phyloP scores from a whole-genome alignment of 2,113 vertebrate species.

The Tricholaema leucomelas region DNA sequence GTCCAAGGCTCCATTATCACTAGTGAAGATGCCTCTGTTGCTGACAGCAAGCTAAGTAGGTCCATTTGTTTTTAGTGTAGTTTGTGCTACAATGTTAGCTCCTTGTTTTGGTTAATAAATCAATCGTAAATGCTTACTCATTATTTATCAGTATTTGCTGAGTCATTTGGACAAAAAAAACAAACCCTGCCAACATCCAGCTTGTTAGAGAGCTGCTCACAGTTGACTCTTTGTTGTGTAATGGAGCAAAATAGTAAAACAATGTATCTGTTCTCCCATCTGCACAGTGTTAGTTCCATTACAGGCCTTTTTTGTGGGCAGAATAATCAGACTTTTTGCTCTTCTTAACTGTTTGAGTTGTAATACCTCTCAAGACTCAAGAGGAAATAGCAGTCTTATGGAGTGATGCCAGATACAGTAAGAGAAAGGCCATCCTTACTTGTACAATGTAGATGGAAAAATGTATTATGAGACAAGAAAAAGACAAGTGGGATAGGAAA shows the following conservation, averaged over 20 bases:
- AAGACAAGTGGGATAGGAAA: constrained; percentile 16
- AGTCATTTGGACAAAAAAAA: constrained; percentile 12
- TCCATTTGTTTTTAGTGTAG: neutral
- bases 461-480: constrained; percentile 3
- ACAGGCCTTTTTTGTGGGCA: neutral
- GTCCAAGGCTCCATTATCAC: constrained; percentile 26
- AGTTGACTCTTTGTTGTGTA: constrained; percentile 32
- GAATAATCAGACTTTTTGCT: constrained; percentile 49
- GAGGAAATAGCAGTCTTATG: constrained; percentile 17
- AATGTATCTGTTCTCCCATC: constrained; percentile 24
- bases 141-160: constrained; percentile 32
- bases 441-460: constrained; percentile 24
- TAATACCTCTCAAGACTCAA: neutral
- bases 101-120: constrained; percentile 27
- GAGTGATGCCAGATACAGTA: neutral
- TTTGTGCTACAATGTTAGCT: neutral
- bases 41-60: constrained; percentile 20
- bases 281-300: constrained; percentile 36
- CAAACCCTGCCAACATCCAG: neutral
- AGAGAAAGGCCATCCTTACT: constrained; percentile 7
- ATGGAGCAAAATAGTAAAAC: constrained; percentile 39
- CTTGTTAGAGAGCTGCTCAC: constrained; percentile 16
- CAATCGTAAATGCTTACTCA: neutral
- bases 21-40: neutral
- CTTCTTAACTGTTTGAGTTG: constrained; percentile 40